Evolutionary conservation across 2,888 invertebrate genomes (phyloP).

Genomic region (Pyralis farinalis): DNA sequence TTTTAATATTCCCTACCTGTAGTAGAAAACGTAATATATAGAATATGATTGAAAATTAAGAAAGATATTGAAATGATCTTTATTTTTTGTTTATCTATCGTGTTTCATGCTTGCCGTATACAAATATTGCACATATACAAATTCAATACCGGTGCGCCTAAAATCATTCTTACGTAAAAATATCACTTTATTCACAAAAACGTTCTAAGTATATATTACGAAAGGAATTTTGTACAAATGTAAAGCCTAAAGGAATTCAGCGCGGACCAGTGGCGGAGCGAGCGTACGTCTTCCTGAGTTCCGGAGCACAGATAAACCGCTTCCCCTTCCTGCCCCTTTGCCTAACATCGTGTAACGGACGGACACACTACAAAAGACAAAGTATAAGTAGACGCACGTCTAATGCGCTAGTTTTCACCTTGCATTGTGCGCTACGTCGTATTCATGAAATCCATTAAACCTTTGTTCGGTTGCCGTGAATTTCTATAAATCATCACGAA

Average conservation of each 20-base stretch:
- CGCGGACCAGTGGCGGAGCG: conserved; percentile 44
- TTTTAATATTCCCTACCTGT: no score
- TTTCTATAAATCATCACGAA: conserved; percentile 29
- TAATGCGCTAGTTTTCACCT: conserved; percentile 50
- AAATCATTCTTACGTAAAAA: conserved; percentile 1
- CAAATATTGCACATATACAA: conserved; percentile 2
- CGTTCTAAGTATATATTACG: conserved; percentile 25
- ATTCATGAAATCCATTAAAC: conserved; percentile 14
- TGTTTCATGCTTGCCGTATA: not conserved
- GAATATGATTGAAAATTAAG: no score
- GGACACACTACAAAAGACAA: conserved; percentile 66
- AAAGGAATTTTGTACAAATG: conserved; percentile 55
- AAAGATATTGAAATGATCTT: no score
- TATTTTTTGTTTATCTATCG: no score
- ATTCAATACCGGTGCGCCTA: conserved; percentile 1
- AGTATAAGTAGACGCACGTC: conserved; percentile 50
- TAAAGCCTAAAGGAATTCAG: conserved; percentile 67
- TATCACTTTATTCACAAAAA: conserved; percentile 7
- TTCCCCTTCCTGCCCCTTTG: conserved; percentile 76
- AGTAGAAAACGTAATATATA: no score
- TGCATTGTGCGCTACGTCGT: conserved; percentile 20
- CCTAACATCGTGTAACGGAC: conserved; percentile 71
- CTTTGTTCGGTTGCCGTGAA: conserved; percentile 15
- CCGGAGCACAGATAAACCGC: conserved; percentile 77
- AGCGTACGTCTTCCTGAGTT: conserved; percentile 72